Evolutionary conservation across 2,888 invertebrate genomes (phyloP), one percentile per base, ranked within the genome.

Genomic region (Machimus atricapillus): DNA sequence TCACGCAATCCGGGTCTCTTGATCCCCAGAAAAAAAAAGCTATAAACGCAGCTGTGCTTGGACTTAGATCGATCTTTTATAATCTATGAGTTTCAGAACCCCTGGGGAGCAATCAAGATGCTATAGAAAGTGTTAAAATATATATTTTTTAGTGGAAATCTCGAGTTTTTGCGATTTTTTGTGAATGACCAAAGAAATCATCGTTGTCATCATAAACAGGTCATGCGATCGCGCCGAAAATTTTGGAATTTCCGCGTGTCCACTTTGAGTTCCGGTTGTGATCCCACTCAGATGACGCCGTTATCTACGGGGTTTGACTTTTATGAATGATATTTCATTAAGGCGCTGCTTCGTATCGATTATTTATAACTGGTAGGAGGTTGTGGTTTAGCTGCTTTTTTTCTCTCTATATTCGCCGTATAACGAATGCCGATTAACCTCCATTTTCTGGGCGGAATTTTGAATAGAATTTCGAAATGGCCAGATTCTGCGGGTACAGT

Each of bases 191-290:
- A 79, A 78, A 78, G 79, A 46, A 8, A 52, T 52, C 46, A 27
- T 52, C 31, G 31, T 56, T 66, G 66, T 31, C 52, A 52, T 79
- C 31, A 79, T 79, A 79, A 79, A 79, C 79, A 79, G 79, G 79
- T 79, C 79, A 79, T 79, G 46, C 79, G 52, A 79, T 0, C 66
- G 79, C 56, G 52, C 79, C 52, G 46, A 46, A 52, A 52, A 79
- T 79, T 79, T 79, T 79, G 79, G 79, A 79, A 79, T 79, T 79
- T 79, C 79, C 79, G 79, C 27, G 66, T 66, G 52, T 79, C 56
- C 79, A 79, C 79, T 79, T 79, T 16, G 79, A 79, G 79, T 79
- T 79, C 79, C 79, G 79, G 79, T 52, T 79, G 79, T 79, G 79
- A 79, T 79, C 79, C 79, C 79, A 79, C 79, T 52, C 79, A 52